Percentiles rank a stretch among this genome's conserved stretches.
These are phyloP conservation scores for Crocallis elinguaria DNA, from an alignment of 2,888 invertebrate species.

Conservation along the genomic window DNA sequence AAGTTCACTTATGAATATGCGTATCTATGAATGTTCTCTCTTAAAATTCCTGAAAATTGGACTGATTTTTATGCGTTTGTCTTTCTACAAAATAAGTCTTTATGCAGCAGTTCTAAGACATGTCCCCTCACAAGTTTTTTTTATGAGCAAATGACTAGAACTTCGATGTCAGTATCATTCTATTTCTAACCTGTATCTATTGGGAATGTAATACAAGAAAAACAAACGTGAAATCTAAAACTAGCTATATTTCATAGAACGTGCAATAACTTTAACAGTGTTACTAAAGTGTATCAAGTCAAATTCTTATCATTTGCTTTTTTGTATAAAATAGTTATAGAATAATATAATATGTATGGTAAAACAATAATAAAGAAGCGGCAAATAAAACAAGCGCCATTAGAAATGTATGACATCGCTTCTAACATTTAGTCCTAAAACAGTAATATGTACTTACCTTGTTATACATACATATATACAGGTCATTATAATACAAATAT, in stretches of 20 bases:
- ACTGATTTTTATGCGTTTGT: too few species aligned
- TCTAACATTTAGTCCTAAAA: conserved; percentile 53
- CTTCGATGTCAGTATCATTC: background rate
- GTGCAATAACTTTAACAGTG: conserved; percentile 23
- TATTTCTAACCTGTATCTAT: conserved; percentile 4
- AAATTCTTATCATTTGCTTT: conserved; percentile 55
- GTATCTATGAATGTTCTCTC: too few species aligned
- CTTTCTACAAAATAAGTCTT: background rate
- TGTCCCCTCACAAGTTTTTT: conserved; percentile 43
- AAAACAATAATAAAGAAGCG: conserved; percentile 63
- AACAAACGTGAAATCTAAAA: conserved; percentile 5
- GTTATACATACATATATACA: conserved; percentile 28
- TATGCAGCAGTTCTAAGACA: conserved; percentile 37
- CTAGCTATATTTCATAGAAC: conserved; percentile 11
- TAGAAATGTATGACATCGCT: conserved; percentile 52
- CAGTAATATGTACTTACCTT: conserved; percentile 52
- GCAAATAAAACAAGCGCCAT: conserved; percentile 73
- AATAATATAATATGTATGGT: conserved; percentile 36
- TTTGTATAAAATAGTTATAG: conserved; percentile 28
- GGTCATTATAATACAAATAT: conserved; percentile 36
- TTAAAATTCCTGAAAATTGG: too few species aligned
- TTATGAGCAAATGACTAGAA: conserved; percentile 50
- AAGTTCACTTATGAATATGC: too few species aligned
- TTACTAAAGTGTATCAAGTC: conserved; percentile 1
- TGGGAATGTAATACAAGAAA: background rate